A percentile compares a stretch with the other conserved stretches of the same genome.
Conservation (phyloP, 2,888 invertebrate genomes). For the Apodemia hepburni region DNA sequence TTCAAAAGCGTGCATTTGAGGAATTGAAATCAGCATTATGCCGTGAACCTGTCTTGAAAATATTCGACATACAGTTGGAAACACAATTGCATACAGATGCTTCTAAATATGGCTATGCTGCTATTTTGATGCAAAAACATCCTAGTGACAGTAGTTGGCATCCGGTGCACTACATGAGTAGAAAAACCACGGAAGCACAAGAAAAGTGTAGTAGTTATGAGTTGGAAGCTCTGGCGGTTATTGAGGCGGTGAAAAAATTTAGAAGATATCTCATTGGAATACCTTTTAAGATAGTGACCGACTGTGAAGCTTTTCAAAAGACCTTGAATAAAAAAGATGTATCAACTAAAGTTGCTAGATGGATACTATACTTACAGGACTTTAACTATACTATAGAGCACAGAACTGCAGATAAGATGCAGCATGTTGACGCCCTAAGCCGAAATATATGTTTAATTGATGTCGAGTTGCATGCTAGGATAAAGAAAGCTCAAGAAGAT, state of each 20-base stretch:
- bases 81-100: conserved; percentile 31
- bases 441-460: neutral
- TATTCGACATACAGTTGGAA: no score
- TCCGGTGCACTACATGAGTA: conserved; percentile 32
- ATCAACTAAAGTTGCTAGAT: conserved; percentile 15
- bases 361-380: conserved; percentile 10
- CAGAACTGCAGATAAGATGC: neutral
- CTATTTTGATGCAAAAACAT: conserved; percentile 31
- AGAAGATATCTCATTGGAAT: conserved; percentile 32
- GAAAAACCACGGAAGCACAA: conserved; percentile 28
- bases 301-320: conserved; percentile 7
- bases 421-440: conserved; percentile 13
- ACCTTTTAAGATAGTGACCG: conserved; percentile 23
- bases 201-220: conserved; percentile 32
- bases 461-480: conserved; percentile 20
- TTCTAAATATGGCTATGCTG: conserved; percentile 21
- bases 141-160: conserved; percentile 24
- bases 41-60: no score
- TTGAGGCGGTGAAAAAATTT: conserved; percentile 32
- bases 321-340: conserved; percentile 15
- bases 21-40: no score
- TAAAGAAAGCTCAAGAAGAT: conserved; percentile 28
- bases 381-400: conserved; percentile 11
- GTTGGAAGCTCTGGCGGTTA: conserved; percentile 32
- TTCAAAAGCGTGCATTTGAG: conserved; percentile 20